A percentile compares a stretch with the other conserved stretches of the same genome.
These are phyloP conservation scores for Metellina segmentata DNA, from an alignment of 2,888 invertebrate species.

Conservation along the genomic window DNA sequence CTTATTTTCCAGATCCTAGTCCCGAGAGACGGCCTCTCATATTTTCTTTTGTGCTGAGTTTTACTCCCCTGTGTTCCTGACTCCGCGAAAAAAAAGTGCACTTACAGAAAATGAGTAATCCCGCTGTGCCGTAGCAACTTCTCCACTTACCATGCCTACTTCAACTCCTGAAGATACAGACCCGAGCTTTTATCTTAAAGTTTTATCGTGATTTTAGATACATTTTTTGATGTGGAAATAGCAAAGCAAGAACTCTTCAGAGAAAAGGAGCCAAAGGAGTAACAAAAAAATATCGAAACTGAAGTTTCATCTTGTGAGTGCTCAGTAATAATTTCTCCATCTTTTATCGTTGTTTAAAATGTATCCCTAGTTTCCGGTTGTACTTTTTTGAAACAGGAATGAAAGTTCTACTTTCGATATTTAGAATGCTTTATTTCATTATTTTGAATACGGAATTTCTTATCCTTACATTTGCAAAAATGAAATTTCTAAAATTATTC, in stretches of 20 bases:
- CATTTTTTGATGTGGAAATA: conserved; percentile 41
- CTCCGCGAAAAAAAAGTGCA: conserved; percentile 60
- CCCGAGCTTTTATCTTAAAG: conserved; percentile 48
- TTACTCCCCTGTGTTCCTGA: conserved; percentile 34
- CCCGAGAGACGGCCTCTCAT: conserved; percentile 24
- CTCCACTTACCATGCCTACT: conserved; percentile 39
- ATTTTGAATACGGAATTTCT: not conserved
- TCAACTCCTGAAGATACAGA: conserved; percentile 32
- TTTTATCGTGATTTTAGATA: conserved; percentile 61
- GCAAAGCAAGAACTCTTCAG: not conserved
- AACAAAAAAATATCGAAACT: conserved; percentile 23
- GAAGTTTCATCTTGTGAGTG: conserved; percentile 68
- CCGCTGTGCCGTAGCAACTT: not conserved
- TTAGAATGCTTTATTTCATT: not conserved
- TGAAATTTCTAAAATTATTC: not conserved
- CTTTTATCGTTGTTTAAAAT: not conserved
- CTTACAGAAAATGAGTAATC: conserved; percentile 67
- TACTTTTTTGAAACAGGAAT: not conserved
- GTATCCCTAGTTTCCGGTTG: not conserved
- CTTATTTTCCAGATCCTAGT: conserved; percentile 36
- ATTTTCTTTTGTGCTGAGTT: conserved; percentile 56
- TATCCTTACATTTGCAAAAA: not conserved
- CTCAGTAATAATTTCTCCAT: conserved; percentile 38
- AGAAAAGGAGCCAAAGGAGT: conserved; percentile 10
- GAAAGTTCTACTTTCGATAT: not conserved